Evolutionary conservation across 2,888 invertebrate genomes (phyloP).

Genomic region (Dermolepida albohirtum): DNA sequence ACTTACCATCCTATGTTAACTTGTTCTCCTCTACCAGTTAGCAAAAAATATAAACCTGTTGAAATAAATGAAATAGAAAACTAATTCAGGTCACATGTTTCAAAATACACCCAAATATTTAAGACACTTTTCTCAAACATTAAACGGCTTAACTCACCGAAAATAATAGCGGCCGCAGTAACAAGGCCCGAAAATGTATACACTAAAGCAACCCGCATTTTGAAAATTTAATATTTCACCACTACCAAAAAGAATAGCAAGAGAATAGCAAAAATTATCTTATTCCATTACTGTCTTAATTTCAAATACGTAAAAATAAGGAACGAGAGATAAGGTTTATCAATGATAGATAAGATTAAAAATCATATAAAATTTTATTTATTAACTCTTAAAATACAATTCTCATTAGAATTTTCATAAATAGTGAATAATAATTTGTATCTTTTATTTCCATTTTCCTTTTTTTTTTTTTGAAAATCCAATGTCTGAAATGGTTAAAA

Average conservation of each 20-base stretch:
- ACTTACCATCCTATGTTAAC: constrained; percentile 86
- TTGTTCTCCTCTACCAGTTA: constrained; percentile 88
- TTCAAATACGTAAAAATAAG: not conserved
- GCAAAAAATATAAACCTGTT: constrained; percentile 74
- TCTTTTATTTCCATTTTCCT: not conserved
- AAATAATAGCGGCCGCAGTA: constrained; percentile 57
- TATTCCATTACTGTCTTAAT: constrained; percentile 34
- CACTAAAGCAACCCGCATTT: constrained; percentile 71
- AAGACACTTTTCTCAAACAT: constrained; percentile 35
- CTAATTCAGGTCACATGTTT: constrained; percentile 53
- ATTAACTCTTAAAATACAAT: constrained; percentile 42
- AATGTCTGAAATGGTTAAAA: not conserved
- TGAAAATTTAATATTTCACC: constrained; percentile 51
- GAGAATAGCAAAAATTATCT: constrained; percentile 8
- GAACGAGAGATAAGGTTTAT: constrained; percentile 39
- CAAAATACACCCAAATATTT: constrained; percentile 30
- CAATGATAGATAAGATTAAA: constrained; percentile 34
- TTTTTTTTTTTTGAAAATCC: constrained; percentile 16
- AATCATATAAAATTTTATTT: constrained; percentile 41
- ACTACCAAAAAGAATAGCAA: not conserved
- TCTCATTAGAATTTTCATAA: constrained; percentile 26
- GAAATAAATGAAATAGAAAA: constrained; percentile 58
- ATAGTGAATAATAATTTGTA: constrained; percentile 17
- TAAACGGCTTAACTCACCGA: constrained; percentile 58
- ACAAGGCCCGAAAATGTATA: constrained; percentile 67